Evolutionary conservation across 2,888 invertebrate species (phyloP).

Genomic region (Scrobipalpa costella): DNA sequence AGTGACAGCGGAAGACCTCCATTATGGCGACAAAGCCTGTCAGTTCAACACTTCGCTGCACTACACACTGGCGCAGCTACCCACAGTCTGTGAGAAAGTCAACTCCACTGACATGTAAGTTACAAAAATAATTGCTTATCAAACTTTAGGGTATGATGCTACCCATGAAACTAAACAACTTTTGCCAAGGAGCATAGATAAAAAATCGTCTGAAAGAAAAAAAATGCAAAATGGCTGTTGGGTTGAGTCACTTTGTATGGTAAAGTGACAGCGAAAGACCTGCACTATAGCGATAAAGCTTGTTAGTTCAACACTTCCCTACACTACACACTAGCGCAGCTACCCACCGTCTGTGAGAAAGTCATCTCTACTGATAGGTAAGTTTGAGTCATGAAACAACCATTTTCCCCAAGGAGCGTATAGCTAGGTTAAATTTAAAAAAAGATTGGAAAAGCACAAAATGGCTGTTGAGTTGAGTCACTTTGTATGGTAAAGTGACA

Average conservation of each 20-base stretch:
- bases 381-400: too few species aligned
- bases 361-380: not conserved
- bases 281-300: not conserved
- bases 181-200: too few species aligned
- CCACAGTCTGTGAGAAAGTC: conserved; percentile 70
- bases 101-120: conserved; percentile 74
- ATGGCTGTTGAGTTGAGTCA: not conserved
- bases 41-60: conserved; percentile 84
- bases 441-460: too few species aligned
- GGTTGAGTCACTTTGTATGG: not conserved
- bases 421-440: too few species aligned
- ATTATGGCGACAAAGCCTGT: conserved; percentile 93
- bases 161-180: not conserved
- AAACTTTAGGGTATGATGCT: too few species aligned
- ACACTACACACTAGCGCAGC: not conserved
- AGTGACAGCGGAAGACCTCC: conserved; percentile 90
- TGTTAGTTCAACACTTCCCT: not conserved
- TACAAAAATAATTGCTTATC: too few species aligned
- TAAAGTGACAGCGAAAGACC: too few species aligned
- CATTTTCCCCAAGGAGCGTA: too few species aligned
- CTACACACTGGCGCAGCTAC: conserved; percentile 61
- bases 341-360: not conserved
- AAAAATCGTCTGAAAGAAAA: too few species aligned
- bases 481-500: not conserved
- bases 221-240: too few species aligned